Conservation (phyloP, 2,888 invertebrate species). For the Mythimna pallens region DNA sequence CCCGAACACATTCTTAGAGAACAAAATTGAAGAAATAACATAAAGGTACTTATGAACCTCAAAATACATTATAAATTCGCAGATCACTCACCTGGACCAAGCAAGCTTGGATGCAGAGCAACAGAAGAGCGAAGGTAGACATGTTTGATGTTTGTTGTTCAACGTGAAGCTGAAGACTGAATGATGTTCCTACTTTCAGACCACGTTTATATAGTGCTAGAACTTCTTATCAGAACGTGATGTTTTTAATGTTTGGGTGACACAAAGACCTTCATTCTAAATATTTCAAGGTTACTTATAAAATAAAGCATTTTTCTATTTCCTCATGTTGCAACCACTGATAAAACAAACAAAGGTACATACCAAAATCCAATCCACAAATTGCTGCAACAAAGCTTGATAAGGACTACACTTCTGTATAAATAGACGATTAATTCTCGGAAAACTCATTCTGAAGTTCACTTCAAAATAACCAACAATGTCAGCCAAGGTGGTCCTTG, state of each 20-base stretch:
- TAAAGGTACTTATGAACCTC: background rate
- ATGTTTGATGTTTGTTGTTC: conserved; percentile 13
- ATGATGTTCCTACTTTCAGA: conserved; percentile 12
- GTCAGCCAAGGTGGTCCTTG: conserved; percentile 27
- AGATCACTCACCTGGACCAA: conserved; percentile 66
- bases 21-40: background rate
- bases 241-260: background rate
- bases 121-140: conserved; percentile 64
- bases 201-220: conserved; percentile 14
- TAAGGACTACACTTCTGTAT: conserved; percentile 30
- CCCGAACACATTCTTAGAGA: background rate
- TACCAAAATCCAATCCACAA: background rate
- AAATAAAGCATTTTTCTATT: background rate
- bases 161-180: conserved; percentile 40
- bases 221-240: conserved; percentile 18
- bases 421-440: background rate
- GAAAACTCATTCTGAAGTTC: conserved; percentile 34
- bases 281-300: background rate
- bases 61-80: background rate
- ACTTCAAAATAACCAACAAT: conserved; percentile 27
- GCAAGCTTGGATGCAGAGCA: conserved; percentile 72
- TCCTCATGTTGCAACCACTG: background rate
- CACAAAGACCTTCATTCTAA: background rate
- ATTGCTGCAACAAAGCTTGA: conserved; percentile 14
- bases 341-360: background rate